These are phyloP conservation scores for Holothuria scabra DNA, from an alignment of 53 echinoderm and acorn worm species.

Conservation along the genomic window DNA sequence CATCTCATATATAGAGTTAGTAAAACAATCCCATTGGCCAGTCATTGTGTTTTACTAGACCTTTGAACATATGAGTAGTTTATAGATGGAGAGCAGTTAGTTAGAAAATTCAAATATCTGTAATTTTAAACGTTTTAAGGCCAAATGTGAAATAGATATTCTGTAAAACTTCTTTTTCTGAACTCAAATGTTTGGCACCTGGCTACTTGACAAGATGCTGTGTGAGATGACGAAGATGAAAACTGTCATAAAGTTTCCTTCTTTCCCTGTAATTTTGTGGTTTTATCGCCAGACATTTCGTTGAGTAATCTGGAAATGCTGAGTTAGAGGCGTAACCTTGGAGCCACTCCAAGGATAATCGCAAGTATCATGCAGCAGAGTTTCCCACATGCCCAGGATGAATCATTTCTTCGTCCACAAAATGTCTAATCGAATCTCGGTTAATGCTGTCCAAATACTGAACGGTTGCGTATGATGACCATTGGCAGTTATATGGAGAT, in stretches of 20 bases:
- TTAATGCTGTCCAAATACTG: too few species aligned
- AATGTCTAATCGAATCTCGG: background rate
- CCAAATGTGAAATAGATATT: slow-evolving; percentile 35
- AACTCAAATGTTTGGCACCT: slow-evolving; percentile 32
- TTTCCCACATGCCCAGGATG: slow-evolving; percentile 17
- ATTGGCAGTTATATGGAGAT: too few species aligned
- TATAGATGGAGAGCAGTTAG: too few species aligned
- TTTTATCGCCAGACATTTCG: slow-evolving; percentile 1
- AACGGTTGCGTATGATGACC: too few species aligned
- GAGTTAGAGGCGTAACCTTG: slow-evolving; percentile 29
- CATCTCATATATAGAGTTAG: background rate
- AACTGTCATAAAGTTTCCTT: slow-evolving; percentile 23
- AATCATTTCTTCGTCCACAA: slow-evolving; percentile 8
- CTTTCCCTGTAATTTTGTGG: background rate
- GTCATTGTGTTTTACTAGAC: too few species aligned
- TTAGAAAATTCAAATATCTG: slow-evolving; percentile 32
- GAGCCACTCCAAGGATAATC: slow-evolving; percentile 33
- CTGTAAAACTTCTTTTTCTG: background rate
- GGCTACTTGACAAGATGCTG: slow-evolving; percentile 18
- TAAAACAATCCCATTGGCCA: background rate
- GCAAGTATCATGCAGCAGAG: slow-evolving; percentile 1
- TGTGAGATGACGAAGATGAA: slow-evolving; percentile 15
- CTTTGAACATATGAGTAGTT: too few species aligned
- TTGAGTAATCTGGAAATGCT: slow-evolving; percentile 36
- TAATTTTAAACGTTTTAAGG: slow-evolving; percentile 30